These are phyloP conservation scores for Folsomia manolachei DNA, from an alignment of 2,888 invertebrate genomes.

Conservation along the genomic window DNA sequence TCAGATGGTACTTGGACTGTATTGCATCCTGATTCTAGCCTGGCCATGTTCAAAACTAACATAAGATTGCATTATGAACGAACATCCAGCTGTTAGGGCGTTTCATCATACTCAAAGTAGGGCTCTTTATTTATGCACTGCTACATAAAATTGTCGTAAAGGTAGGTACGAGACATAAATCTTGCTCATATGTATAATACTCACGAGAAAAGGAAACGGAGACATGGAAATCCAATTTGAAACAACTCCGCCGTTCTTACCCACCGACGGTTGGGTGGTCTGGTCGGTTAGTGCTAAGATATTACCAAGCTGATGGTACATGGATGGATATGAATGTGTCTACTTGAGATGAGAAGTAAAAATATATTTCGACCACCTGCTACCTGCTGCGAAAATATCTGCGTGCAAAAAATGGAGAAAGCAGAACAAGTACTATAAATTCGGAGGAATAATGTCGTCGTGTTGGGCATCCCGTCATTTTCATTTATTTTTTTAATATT, in stretches of 20 bases:
- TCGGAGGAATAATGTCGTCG: no score
- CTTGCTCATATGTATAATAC: constrained; percentile 18
- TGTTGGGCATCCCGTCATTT: neutral
- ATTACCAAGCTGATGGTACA: neutral
- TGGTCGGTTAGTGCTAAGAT: no score
- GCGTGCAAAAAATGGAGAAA: neutral
- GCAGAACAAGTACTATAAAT: neutral
- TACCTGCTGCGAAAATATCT: constrained; percentile 9
- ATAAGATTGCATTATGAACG: neutral
- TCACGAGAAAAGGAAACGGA: constrained; percentile 2
- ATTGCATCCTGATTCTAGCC: no score
- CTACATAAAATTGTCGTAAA: constrained; percentile 20
- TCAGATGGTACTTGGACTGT: no score
- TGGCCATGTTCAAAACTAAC: no score
- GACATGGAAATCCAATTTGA: constrained; percentile 18
- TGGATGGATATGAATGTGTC: neutral
- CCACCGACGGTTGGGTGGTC: no score
- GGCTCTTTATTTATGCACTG: constrained; percentile 16
- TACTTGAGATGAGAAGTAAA: constrained; percentile 10
- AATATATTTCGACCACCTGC: constrained; percentile 17
- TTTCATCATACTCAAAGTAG: constrained; percentile 17
- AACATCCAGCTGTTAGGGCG: constrained; percentile 14
- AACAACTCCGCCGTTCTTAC: constrained; percentile 9
- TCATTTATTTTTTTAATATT: neutral
- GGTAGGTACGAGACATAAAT: constrained; percentile 15